Evolutionary conservation across 2,113 vertebrate species (phyloP), one percentile per base, ranked within the genome.

Genomic region (Podarcis raffonei): DNA sequence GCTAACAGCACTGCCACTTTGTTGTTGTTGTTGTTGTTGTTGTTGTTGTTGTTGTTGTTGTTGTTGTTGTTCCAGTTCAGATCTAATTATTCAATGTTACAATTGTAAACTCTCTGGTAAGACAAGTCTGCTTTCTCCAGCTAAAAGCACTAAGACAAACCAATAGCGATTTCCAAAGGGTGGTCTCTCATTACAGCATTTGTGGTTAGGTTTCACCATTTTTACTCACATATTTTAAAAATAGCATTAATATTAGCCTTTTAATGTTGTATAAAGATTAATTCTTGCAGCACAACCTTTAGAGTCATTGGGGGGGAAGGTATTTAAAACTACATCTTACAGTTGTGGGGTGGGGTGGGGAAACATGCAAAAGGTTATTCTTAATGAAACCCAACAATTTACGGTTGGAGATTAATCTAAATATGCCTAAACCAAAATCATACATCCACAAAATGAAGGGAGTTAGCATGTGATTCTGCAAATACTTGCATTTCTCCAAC

Each of bases 381-480:
- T 53, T 0, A 0, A n/a, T 6, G 66, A 42, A 32, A 4, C 15
- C 23, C n/a, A 72, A 2, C 1, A 6, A 13, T 82, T 11, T 13
- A 32, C 8, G 5, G 16, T 2, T 37, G 1, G 1, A 76, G 48
- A 35, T 27, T 13, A 35, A 5, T 42, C 53, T n/a, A 65, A 27
- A 77, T 25, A 5, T 83, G 66, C 53, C 1, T 18, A 59, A 5
- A 8, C 48, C 48, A 4, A 22, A 62, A 27, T 35, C 6, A 6
- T n/a, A 0, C 1, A 5, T 11, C 15, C 30, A 22, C 39, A 48
- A 27, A 3, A 15, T 2, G n/a, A 74, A n/a, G 8, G 7, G 42
- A 39, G 8, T 22, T 1, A 1, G 23, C 2, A 0, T 4, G 3
- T 35, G 78, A n/a, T 39, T 9, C 42, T 74, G 1, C 25, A 59